Base-by-base conservation (phyloP, 2,888 invertebrate species). In the Drosophila helvetica region DNA sequence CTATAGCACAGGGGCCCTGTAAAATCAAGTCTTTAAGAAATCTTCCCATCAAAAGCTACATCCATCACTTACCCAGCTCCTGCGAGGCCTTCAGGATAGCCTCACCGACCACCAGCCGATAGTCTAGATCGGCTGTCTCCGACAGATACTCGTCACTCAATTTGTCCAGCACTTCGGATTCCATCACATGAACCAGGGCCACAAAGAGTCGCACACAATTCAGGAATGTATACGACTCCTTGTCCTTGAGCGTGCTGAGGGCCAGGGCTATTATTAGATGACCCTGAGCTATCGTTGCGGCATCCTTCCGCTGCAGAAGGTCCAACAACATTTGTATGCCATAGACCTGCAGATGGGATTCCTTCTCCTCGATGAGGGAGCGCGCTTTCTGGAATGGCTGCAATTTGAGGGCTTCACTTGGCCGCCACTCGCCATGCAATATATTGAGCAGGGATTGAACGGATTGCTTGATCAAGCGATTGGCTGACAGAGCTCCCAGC, bases 201-300 rank as follows among this genome's bases (percentile, higher is more conserved):
- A 89, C 90, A 72, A 92, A 89, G 0, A 92, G 69, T 6, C 91
- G 84, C 33, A 92, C 90, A 47, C 91, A 91, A 73, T 92, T 92
- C 1, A 92, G 81, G 57, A 91, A 92, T 1, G 91, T 90, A 50
- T 92, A 92, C 2, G 92, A 92, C 46, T 92, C 92, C 22, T 82
- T 81, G 25, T 88, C 79, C 58, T 90, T 91, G 0, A 92, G 78
- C 0, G 90, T 87, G 18, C 84, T 75, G 61, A 92, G 45, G 0
- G 92, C 91, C 42, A 92, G 65, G 0, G 91, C 92, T 19, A 92
- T 75, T 3, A 92, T 87, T 1, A 90, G 74, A 68, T 91, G 91
- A 3, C 80, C 70, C 54, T 92, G 91, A 0, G 85, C 58, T 15
- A 90, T 52, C 0, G 90, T 85, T 3, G 80, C 79, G 1, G 77